Conservation (phyloP, 2,888 invertebrate genomes). For the Macroteleia sp. region DNA sequence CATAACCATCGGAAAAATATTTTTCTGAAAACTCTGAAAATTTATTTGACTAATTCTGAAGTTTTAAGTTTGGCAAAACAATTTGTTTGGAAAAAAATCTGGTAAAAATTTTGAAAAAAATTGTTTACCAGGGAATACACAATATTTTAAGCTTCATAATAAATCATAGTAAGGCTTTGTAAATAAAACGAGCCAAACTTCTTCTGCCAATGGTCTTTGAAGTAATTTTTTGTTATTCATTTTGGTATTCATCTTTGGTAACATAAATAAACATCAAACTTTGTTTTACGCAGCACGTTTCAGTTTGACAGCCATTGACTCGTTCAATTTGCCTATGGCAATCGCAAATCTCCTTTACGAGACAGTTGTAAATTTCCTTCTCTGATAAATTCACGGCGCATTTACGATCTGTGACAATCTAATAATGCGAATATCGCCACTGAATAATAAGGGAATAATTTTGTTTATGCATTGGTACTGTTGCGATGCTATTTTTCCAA, state of each 20-base stretch:
- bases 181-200: too few species aligned
- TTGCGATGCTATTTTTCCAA: constrained; percentile 17
- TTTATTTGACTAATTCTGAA: too few species aligned
- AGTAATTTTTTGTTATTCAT: constrained; percentile 6
- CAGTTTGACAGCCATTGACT: constrained; percentile 24
- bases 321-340: constrained; percentile 54
- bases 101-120: too few species aligned
- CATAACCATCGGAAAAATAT: too few species aligned
- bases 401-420: constrained; percentile 53
- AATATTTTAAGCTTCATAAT: too few species aligned
- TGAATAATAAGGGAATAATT: constrained; percentile 47
- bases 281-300: constrained; percentile 45
- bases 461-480: background rate
- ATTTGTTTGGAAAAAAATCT: too few species aligned
- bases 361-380: constrained; percentile 51
- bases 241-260: constrained; percentile 33
- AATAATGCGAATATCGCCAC: constrained; percentile 57
- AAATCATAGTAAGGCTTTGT: too few species aligned
- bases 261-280: constrained; percentile 38
- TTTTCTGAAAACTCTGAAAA: too few species aligned
- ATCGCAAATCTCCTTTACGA: constrained; percentile 60
- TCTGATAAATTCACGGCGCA: constrained; percentile 41
- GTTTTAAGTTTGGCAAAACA: too few species aligned
- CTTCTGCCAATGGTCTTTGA: too few species aligned
- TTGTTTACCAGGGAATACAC: too few species aligned